Evolutionary conservation across 37 sponge, comb jelly and placozoan species (phyloP), one percentile per base, ranked within the genome.

Genomic region (Hexactinellida sp.): DNA sequence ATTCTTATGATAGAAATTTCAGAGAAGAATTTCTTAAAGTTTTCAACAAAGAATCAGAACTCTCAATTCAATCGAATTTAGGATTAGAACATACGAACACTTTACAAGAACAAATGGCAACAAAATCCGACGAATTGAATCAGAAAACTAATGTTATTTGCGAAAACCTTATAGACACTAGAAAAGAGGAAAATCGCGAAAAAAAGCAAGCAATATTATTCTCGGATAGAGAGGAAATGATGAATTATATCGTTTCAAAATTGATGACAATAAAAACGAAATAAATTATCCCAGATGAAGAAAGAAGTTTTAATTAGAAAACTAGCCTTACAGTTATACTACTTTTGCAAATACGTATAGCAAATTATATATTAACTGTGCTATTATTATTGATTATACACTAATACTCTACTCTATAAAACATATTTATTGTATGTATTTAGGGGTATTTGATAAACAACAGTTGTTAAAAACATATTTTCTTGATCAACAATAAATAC

Each of bases 211-310:
- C 52, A 83, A 7, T 16, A 83, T 36, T 85, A 38, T 52, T 38
- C 54, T 52, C 47, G 13, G 24, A 52, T 34, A 5, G 54, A 32
- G 54, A 83, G 32, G 54, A 85, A 85, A 23, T 39, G 25, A 21
- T 85, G 54, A 38, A 85, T 39, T 19, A 85, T 35, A 63, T 63
- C 76, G 76, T 63, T 21, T 63, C 19, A 7, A 63, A 63, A n/a
- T 23, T 63, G 32, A 10, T 5, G 25, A 63, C 76, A 1, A 63
- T 63, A 21, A 63, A 63, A 23, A 63, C 76, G 3, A 63, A 63
- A 23, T 7, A 63, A 25, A 63, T 7, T 7, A 63, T 47, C 16
- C 52, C 52, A 47, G 52, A 19, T 47, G 52, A 47, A 47, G 52
- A 47, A 16, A 19, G 9, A 47, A n/a, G n/a, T n/a, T 47, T 47